Percentiles rank a stretch among this genome's conserved stretches.
Conservation (phyloP, 2,888 invertebrate species). For the Lasioglossum vierecki region DNA sequence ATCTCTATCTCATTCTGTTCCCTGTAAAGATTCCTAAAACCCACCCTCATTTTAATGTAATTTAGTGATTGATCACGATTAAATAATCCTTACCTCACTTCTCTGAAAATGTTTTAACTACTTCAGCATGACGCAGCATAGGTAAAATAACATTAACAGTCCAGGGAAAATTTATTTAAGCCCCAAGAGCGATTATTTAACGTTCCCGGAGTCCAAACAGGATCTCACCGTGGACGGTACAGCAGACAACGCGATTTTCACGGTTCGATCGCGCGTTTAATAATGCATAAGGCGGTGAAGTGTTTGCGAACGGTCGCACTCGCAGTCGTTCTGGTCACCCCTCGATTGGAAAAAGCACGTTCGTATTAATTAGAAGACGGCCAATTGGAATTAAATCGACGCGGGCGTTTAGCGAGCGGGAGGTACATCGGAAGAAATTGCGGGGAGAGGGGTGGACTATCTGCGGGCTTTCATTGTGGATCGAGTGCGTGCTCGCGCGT, state of each 20-base stretch:
- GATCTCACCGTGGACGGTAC: neutral
- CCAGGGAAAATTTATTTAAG: neutral
- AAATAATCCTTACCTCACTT: neutral
- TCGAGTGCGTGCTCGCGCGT: slow-evolving; percentile 52
- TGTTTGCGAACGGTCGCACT: slow-evolving; percentile 35
- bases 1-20: neutral
- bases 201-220: neutral
- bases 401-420: slow-evolving; percentile 57
- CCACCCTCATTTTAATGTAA: neutral
- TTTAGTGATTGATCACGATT: neutral
- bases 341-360: slow-evolving; percentile 58
- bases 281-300: slow-evolving; percentile 47
- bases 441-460: slow-evolving; percentile 51
- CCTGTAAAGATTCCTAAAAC: neutral
- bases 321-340: slow-evolving; percentile 22
- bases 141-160: neutral
- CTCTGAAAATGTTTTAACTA: neutral
- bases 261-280: slow-evolving; percentile 32
- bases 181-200: neutral
- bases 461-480: slow-evolving; percentile 63
- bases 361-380: slow-evolving; percentile 77
- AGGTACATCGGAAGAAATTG: slow-evolving; percentile 25
- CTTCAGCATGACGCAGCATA: neutral
- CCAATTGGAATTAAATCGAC: slow-evolving; percentile 77
- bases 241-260: slow-evolving; percentile 40